phyloP scores from a whole-genome alignment of 2,888 invertebrate genomes.

The Gerris lacustris region DNA sequence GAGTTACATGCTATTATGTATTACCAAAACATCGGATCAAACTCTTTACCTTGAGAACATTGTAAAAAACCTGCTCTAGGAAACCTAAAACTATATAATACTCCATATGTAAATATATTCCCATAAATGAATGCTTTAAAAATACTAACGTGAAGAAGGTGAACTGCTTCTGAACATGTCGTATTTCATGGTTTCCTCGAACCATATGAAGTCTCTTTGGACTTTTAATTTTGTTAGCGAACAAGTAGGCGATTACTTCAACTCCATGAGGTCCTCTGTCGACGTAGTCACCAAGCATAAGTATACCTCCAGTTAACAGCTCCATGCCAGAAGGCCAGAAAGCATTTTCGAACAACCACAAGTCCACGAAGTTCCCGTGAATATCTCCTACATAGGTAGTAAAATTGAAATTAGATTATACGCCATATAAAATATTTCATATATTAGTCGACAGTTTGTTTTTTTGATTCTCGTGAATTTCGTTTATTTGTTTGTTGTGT shows the following conservation, averaged over 20 bases:
- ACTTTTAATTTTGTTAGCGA: slow-evolving; percentile 55
- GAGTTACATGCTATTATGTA: no score
- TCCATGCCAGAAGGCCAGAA: slow-evolving; percentile 57
- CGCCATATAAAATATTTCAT: background rate
- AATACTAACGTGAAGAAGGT: slow-evolving; percentile 50
- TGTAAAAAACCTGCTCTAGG: no score
- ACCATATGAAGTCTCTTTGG: slow-evolving; percentile 51
- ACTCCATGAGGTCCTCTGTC: slow-evolving; percentile 56
- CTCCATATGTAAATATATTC: no score
- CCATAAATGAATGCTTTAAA: no score
- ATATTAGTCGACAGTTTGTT: background rate
- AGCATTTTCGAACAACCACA: slow-evolving; percentile 53
- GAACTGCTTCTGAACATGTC: slow-evolving; percentile 60
- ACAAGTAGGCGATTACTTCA: slow-evolving; percentile 56
- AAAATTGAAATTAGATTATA: background rate
- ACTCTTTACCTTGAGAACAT: no score
- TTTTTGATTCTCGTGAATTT: no score
- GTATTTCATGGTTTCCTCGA: slow-evolving; percentile 64
- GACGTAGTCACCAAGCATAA: slow-evolving; percentile 67
- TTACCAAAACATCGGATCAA: no score
- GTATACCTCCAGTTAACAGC: slow-evolving; percentile 49
- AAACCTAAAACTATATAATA: no score
- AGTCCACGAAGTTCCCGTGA: slow-evolving; percentile 58
- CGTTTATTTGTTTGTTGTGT: no score
- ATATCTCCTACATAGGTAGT: slow-evolving; percentile 47